Base-by-base conservation (phyloP, 2,888 invertebrate species). In the Calameuta idolon region DNA sequence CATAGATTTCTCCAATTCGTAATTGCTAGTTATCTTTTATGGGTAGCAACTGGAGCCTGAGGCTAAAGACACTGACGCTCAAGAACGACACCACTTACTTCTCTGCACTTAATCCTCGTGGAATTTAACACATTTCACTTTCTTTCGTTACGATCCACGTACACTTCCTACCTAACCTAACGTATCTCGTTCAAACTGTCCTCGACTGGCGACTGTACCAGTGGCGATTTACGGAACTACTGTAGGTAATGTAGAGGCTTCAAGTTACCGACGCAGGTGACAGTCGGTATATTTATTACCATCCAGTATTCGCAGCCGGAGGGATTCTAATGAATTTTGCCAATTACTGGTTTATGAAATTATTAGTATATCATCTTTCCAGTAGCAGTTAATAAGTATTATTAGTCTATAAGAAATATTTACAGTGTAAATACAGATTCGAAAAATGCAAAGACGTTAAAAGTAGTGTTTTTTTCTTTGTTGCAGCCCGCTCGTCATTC, bases 401-500 rank as follows among this genome's bases (percentile, higher is more conserved):
- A 55, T 55, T 23, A 23, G 55, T 9, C 9, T 55, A 9, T 55
- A 23, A 55, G 9, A 9, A 55, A 23, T 55, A 23, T 23, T 55
- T 23, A 23, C 9, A 55, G 9, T 55, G 23, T 55, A 55, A 55
- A 2, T 55, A 55, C 1, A 23, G 9, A 55, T 55, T 9, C 23
- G 23, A 23, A 55, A 23, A 15, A 23, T 23, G 9, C 9, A 55
- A 15, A 15, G 55, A 55, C 23, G 23, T 55, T 55, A 23, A 55
- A 23, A 23, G 55, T 9, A 5, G 23, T 23, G 2, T 77, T 81
- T 80, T 80, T 89, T 86, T 86, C 34, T 88, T 81, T 55, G 85
- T 94, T 94, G 80, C 94, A 98, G 97, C 97, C 98, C 69, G 95
- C 97, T 2, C 95, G 98, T 79, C 98, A 98, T 92, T 97, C 97